A percentile compares a stretch with the other conserved stretches of the same genome.
Conservation (phyloP, 2,797 vertebrate genomes). For the Cirrhinus mrigala region DNA sequence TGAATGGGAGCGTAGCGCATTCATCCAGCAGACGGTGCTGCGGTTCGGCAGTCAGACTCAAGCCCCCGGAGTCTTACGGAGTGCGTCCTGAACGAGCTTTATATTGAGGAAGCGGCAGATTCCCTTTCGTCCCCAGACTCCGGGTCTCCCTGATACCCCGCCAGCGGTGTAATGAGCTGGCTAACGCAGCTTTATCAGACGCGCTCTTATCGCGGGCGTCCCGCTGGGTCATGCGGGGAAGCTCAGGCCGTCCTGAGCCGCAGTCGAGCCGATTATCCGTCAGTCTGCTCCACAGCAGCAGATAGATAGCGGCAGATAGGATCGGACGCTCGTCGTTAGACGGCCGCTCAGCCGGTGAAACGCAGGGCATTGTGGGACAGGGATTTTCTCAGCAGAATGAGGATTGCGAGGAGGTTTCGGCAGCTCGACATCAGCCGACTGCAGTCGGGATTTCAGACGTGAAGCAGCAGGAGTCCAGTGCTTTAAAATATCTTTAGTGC, state of each 20-base stretch:
- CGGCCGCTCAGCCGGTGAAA: neutral
- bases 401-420: neutral
- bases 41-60: neutral
- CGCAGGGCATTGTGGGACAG: neutral
- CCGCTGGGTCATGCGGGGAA: slow-evolving; percentile 60
- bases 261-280: slow-evolving; percentile 47
- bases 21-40: neutral
- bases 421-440: too few relatives aligned
- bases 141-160: slow-evolving; percentile 67
- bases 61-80: neutral
- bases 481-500: too few relatives aligned
- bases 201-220: slow-evolving; percentile 71
- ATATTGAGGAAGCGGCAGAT: neutral
- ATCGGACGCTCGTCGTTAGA: neutral
- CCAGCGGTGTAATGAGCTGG: slow-evolving; percentile 77
- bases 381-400: too few relatives aligned
- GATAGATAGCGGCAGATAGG: neutral
- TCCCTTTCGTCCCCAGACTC: neutral
- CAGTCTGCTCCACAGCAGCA: slow-evolving; percentile 28
- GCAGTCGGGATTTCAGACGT: too few relatives aligned
- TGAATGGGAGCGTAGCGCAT: too few relatives aligned
- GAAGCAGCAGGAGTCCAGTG: too few relatives aligned
- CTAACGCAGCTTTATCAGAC: slow-evolving; percentile 49
- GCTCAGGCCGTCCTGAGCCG: slow-evolving; percentile 40
- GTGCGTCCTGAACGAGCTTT: neutral